Evolutionary conservation across 2,888 invertebrate genomes (phyloP).

Genomic region (Athalia cordata): DNA sequence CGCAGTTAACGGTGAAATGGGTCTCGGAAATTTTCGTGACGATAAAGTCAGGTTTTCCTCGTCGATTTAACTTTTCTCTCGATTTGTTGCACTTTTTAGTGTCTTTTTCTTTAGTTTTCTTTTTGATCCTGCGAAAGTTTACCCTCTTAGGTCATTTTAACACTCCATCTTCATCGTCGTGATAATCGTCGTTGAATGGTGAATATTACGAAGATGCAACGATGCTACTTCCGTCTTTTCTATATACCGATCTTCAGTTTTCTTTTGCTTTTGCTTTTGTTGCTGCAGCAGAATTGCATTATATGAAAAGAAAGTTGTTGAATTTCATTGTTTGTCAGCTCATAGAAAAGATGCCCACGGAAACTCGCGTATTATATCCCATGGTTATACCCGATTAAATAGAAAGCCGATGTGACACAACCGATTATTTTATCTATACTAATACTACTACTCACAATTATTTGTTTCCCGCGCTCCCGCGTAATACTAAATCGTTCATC

Average conservation of each 20-base stretch:
- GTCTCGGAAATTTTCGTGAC: too few relatives aligned
- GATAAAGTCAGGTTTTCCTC: too few relatives aligned
- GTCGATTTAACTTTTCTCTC: too few relatives aligned
- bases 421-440: neutral
- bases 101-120: neutral
- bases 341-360: constrained; percentile 24
- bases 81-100: too few relatives aligned
- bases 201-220: neutral
- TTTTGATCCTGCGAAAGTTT: neutral
- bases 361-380: constrained; percentile 1
- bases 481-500: neutral
- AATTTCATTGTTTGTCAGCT: constrained; percentile 35
- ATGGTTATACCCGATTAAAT: constrained; percentile 26
- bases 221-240: constrained; percentile 11
- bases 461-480: neutral
- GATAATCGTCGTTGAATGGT: too few relatives aligned
- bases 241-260: neutral
- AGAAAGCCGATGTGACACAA: constrained; percentile 41
- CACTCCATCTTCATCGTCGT: neutral
- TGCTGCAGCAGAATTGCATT: constrained; percentile 23
- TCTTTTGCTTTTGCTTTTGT: neutral
- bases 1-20: too few relatives aligned
- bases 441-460: constrained; percentile 2
- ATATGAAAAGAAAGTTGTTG: constrained; percentile 38
- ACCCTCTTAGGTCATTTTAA: neutral